Evolutionary conservation across 1,140 invertebrate species (phyloP), one percentile per base, ranked within the genome.

Genomic region (Maniola jurtina): DNA sequence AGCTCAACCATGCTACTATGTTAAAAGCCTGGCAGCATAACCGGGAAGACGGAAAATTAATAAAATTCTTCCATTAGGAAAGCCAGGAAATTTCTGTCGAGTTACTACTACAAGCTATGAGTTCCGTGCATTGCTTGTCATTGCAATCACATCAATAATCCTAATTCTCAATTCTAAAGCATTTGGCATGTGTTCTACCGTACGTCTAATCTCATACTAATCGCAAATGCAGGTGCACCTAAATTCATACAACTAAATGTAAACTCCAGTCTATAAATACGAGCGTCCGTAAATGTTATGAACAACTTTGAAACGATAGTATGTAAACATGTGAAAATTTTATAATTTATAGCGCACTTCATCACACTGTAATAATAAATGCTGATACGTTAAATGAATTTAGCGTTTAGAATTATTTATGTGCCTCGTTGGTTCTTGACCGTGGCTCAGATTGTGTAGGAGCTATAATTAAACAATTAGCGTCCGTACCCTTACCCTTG

Each of bases 171-270:
- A 55, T 66, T 48, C 40, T 54, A 63, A 47, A 50, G 50, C 60
- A 68, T 65, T 65, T 72, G 62, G 60, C 62, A 65, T 68, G 34
- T 14, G n/a, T 9, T 9, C 62, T 33, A 35, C 35, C 35, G 45
- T 47, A 60, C 48, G 48, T 52, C 48, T 52, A 55, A 55, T 55
- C 52, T 34, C 6, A 61, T 42, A 25, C 38, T 61, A 61, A 66
- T 66, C 58, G 48, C 48, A 52, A 57, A 59, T 65, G 36, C 62
- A 68, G 70, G 59, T 64, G 54, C 48, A 62, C 55, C 54, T 10
- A 14, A 67, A 54, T 67, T 57, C 40, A 62, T 67, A 67, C 50
- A 67, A 55, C 59, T 48, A 52, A 52, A 40, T 66, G 35, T 66
- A 66, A 66, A 66, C 14, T 45, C 48, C 48, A 66, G 47, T 55